A percentile compares a stretch with the other conserved stretches of the same genome.
Evolutionary conservation across 2,113 vertebrate genomes (phyloP).

Genomic region (Rhombomys opimus): DNA sequence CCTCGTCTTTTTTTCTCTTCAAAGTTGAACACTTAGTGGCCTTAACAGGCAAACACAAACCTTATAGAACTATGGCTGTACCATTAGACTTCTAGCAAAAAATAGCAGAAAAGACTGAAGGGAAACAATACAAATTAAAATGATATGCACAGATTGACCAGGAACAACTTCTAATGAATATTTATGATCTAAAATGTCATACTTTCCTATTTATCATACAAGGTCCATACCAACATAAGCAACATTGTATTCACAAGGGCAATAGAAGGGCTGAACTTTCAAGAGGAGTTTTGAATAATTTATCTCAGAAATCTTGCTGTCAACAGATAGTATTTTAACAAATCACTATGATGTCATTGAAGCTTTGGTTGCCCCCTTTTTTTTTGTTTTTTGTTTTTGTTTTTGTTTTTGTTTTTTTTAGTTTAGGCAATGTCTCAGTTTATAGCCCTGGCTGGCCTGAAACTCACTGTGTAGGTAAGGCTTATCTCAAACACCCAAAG

Average conservation of each 20-base stretch:
- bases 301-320: slow-evolving; percentile 26
- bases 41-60: background rate
- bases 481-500: background rate
- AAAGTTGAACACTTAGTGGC: background rate
- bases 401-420: too few relatives aligned
- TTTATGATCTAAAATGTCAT: slow-evolving; percentile 10
- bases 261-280: background rate
- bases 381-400: too few relatives aligned
- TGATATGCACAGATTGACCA: slow-evolving; percentile 1
- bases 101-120: background rate
- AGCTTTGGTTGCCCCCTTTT: background rate
- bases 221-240: background rate
- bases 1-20: background rate
- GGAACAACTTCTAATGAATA: slow-evolving; percentile 49
- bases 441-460: background rate
- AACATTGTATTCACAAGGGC: background rate
- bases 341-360: background rate
- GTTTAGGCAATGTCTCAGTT: background rate
- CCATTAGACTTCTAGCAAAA: background rate
- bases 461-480: background rate
- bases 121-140: background rate
- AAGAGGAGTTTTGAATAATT: slow-evolving; percentile 20
- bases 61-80: background rate
- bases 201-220: slow-evolving; percentile 30
- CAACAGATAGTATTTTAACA: slow-evolving; percentile 46